phyloP scores from a whole-genome alignment of 2,888 invertebrate genomes.

The Molanna angustata region DNA sequence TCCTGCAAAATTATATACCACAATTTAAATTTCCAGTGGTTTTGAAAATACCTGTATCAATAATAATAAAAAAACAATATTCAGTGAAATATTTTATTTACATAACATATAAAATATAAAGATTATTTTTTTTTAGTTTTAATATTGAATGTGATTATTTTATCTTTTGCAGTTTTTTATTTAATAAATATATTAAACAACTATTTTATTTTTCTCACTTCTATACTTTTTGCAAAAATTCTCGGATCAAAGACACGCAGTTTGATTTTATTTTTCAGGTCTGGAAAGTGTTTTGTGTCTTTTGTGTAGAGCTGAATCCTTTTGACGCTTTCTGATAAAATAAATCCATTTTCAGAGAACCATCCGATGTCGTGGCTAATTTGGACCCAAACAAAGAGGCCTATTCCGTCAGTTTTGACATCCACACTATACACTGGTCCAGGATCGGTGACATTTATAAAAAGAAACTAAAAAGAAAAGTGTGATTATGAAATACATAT shows the following conservation, averaged over 20 bases:
- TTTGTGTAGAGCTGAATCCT: constrained; percentile 11
- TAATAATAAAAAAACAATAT: too few relatives aligned
- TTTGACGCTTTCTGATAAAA: constrained; percentile 42
- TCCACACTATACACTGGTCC: constrained; percentile 35
- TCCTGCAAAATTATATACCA: too few relatives aligned
- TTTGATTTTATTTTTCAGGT: not conserved
- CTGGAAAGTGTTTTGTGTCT: not conserved
- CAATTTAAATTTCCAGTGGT: too few relatives aligned
- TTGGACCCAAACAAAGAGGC: constrained; percentile 71
- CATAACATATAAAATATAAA: too few relatives aligned
- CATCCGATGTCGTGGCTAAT: constrained; percentile 52
- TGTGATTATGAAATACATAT: not conserved
- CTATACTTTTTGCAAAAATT: constrained; percentile 5
- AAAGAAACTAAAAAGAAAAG: constrained; percentile 9
- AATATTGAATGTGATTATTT: too few relatives aligned
- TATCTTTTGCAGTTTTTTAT: too few relatives aligned
- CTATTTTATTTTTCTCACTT: not conserved
- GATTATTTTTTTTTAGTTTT: too few relatives aligned
- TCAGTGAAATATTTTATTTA: too few relatives aligned
- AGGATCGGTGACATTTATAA: constrained; percentile 10
- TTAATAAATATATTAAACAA: not conserved
- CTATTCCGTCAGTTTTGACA: constrained; percentile 50
- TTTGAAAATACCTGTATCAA: too few relatives aligned
- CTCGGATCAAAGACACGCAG: constrained; percentile 4
- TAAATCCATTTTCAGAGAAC: constrained; percentile 77